phyloP scores from a whole-genome alignment of 2,113 vertebrate genomes.

The Epinephelus fuscoguttatus region DNA sequence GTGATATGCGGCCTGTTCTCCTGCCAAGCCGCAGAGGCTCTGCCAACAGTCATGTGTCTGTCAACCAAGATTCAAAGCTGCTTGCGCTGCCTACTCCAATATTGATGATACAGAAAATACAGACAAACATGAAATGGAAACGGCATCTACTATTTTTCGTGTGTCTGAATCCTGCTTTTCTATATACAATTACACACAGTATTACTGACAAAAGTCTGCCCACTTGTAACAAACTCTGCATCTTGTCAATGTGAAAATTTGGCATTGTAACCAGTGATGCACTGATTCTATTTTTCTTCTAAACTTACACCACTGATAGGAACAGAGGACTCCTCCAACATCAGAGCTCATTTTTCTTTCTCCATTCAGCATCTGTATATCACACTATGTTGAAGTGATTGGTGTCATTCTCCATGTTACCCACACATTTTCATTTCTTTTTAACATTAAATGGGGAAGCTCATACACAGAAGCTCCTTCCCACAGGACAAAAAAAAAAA shows the following conservation, averaged over 20 bases:
- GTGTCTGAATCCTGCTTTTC: not conserved
- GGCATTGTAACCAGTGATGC: not conserved
- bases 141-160: not conserved
- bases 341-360: not conserved
- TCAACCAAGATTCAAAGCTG: slow-evolving; percentile 44
- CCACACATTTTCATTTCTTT: not conserved
- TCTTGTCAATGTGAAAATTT: slow-evolving; percentile 18
- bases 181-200: not conserved
- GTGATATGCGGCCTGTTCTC: slow-evolving; percentile 47
- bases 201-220: not conserved
- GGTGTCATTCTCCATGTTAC: not conserved
- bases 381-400: not conserved
- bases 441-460: not conserved
- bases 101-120: slow-evolving; percentile 29
- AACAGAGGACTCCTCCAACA: not conserved
- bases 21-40: slow-evolving; percentile 55
- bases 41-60: slow-evolving; percentile 56
- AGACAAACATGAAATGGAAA: not conserved
- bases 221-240: slow-evolving; percentile 10
- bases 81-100: slow-evolving; percentile 36
- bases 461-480: not conserved
- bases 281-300: slow-evolving; percentile 15
- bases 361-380: not conserved
- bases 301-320: slow-evolving; percentile 3
- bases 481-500: too few species aligned